Evolutionary conservation across 1,140 invertebrate genomes (phyloP), one percentile per base, ranked within the genome.

Genomic region (Apis dorsata): DNA sequence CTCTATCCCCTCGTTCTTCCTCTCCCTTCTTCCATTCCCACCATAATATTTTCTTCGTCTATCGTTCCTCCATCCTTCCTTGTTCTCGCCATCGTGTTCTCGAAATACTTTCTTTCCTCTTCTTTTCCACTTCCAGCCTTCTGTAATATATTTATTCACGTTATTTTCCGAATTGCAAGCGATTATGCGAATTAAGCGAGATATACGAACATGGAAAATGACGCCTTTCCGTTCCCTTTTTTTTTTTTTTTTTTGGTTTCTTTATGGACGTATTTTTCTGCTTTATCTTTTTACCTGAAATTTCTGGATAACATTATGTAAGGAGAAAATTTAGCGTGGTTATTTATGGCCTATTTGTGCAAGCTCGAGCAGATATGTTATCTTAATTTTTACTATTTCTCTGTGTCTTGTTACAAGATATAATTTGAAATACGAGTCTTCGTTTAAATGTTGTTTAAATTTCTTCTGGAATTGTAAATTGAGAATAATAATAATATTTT

Each of bases 1-100:
- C 87, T 79, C 69, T 74, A 62, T 84, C 84, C 73, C 87, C 84
- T 70, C 79, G 34, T 17, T 51, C 24, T 24, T 28, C 55, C 62
- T 69, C 76, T 60, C 70, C 51, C 60, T 78, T 57, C 34, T 49
- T 66, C 11, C 49, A 80, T 73, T 84, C 75, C 75, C 80, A 65
- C 75, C 83, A 17, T 60, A 60, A 68, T 66, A 59, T 57, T 59
- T 57, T 21, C 34, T 21, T 15, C 49, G 11, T 44, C 2, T 24
- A 10, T 62, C 11, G 19, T 5, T 21, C 34, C 28, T 8, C 12
- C 34, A 34, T 34, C 62, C 55, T 71, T 55, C 73, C 28, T 70
- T 19, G 71, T 66, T 66, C 28, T 62, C 49, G 51, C 49, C 21
- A 9, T 17, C 65, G 49, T 44, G 8, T 44, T 63, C 74, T 77